A percentile compares a stretch with the other conserved stretches of the same genome.
phyloP scores from a whole-genome alignment of 2,113 vertebrate genomes.

The Eptatretus burgeri region DNA sequence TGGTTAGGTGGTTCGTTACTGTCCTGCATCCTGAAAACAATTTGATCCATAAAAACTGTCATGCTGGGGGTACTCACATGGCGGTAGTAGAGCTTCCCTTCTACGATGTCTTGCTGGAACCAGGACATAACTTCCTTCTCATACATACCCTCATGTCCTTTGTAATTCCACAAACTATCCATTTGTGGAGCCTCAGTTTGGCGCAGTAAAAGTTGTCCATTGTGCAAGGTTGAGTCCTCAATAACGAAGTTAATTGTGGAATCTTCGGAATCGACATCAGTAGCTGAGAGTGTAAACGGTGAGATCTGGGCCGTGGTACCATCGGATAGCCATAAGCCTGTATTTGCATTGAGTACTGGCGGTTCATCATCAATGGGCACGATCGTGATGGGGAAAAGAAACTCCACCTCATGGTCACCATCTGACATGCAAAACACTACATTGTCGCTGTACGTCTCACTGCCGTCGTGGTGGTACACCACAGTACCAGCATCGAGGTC shows the following conservation, averaged over 20 bases:
- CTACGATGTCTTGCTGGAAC: slow-evolving; percentile 31
- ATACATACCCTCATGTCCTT: slow-evolving; percentile 24
- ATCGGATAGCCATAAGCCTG: slow-evolving; percentile 21
- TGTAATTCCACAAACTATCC: slow-evolving; percentile 21
- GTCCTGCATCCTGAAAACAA: slow-evolving; percentile 31
- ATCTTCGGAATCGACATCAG: slow-evolving; percentile 34
- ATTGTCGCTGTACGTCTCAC: slow-evolving; percentile 35
- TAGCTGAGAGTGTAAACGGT: slow-evolving; percentile 31
- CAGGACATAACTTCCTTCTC: slow-evolving; percentile 34
- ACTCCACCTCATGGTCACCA: slow-evolving; percentile 25
- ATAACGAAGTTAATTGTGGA: slow-evolving; percentile 25
- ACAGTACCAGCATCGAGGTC: slow-evolving; percentile 25
- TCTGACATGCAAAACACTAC: slow-evolving; percentile 32
- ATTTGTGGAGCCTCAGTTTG: slow-evolving; percentile 15
- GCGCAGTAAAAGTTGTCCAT: slow-evolving; percentile 24
- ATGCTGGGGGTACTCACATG: slow-evolving; percentile 22
- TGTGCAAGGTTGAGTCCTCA: slow-evolving; percentile 13
- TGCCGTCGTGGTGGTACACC: slow-evolving; percentile 33
- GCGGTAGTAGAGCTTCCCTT: slow-evolving; percentile 32
- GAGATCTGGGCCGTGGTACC: slow-evolving; percentile 30
- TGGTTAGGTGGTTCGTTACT: slow-evolving; percentile 31
- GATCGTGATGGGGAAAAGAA: slow-evolving; percentile 32
- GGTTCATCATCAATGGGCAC: slow-evolving; percentile 33
- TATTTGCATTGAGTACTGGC: slow-evolving; percentile 26
- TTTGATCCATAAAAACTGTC: slow-evolving; percentile 15